Conservation (phyloP, 2,888 invertebrate genomes). For the Chrysolina haemoptera region DNA sequence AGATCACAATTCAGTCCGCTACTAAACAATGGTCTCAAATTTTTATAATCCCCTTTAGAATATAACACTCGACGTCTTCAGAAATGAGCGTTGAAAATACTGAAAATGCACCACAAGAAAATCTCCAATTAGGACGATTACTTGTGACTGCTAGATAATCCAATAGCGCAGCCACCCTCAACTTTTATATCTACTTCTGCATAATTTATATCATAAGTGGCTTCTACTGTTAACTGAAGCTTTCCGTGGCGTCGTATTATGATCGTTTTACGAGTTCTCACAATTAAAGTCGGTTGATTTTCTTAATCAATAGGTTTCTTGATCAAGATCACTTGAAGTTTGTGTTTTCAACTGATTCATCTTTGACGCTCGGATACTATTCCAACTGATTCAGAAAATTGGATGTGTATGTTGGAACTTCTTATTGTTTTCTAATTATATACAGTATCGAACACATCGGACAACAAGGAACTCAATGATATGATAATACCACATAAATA, state of each 20-base stretch:
- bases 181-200: slow-evolving; percentile 64
- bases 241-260: slow-evolving; percentile 33
- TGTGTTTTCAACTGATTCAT: no score
- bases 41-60: neutral
- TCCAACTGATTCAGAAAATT: no score
- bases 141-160: slow-evolving; percentile 62
- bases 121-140: slow-evolving; percentile 63
- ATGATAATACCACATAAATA: no score
- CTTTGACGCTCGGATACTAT: no score
- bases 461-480: no score
- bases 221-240: slow-evolving; percentile 36
- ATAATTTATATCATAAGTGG: slow-evolving; percentile 59
- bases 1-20: neutral
- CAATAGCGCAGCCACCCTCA: slow-evolving; percentile 58
- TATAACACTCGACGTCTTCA: neutral
- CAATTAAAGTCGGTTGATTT: neutral
- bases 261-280: neutral
- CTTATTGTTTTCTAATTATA: no score
- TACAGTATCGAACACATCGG: no score
- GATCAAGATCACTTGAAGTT: no score
- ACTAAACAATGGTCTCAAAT: neutral
- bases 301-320: no score
- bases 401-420: no score
- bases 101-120: slow-evolving; percentile 59
- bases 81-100: neutral